Evolutionary conservation across 2,797 vertebrate genomes (phyloP).

Genomic region (Ibycter americanus): DNA sequence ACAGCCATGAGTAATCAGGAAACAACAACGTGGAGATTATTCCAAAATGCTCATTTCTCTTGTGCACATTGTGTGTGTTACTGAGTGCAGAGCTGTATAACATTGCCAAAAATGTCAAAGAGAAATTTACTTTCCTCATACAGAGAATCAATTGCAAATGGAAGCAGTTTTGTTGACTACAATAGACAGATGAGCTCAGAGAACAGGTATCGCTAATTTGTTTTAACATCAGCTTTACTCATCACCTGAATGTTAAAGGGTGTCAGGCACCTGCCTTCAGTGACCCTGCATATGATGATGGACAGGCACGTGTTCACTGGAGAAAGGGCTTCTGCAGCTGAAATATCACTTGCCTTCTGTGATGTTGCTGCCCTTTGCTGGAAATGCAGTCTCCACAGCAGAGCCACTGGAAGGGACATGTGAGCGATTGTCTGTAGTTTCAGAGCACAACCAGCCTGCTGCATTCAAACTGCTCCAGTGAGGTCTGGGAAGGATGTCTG

Average conservation of each 20-base stretch:
- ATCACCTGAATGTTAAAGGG: neutral
- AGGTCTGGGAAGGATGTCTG: neutral
- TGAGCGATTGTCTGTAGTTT: neutral
- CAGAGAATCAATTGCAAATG: neutral
- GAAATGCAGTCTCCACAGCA: neutral
- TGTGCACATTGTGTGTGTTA: neutral
- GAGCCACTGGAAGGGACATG: neutral
- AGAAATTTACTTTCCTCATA: neutral
- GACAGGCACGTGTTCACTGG: neutral
- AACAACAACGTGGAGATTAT: neutral
- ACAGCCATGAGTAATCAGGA: neutral
- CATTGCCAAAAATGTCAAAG: neutral
- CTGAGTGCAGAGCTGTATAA: neutral
- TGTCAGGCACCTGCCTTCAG: neutral
- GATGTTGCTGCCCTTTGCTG: neutral
- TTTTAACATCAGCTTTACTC: neutral
- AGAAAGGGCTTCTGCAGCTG: neutral
- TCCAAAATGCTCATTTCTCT: neutral
- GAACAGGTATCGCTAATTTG: rapidly evolving
- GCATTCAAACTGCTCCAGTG: rapidly evolving
- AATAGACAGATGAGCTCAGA: neutral
- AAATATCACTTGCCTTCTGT: neutral
- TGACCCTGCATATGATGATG: neutral
- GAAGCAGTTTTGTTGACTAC: neutral
- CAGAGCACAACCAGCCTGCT: neutral